A percentile compares a stretch with the other conserved stretches of the same genome.
These are phyloP conservation scores for Eudasyphora cyanicolor DNA, from an alignment of 2,888 invertebrate species.

Conservation along the genomic window DNA sequence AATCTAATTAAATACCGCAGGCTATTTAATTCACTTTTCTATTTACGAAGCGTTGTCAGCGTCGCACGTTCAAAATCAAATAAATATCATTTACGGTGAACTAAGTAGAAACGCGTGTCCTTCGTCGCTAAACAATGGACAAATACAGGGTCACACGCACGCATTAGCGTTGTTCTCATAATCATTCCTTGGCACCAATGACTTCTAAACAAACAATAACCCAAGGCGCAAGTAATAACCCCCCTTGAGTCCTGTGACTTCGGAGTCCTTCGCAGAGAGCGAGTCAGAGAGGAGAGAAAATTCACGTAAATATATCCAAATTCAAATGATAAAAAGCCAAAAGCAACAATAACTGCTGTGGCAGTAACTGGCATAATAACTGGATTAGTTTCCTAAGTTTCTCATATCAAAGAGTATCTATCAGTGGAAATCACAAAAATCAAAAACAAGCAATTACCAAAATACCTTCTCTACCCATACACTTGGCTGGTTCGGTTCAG, in stretches of 20 bases:
- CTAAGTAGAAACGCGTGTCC: constrained; percentile 63
- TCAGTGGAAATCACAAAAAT: constrained; percentile 63
- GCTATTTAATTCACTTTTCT: constrained; percentile 37
- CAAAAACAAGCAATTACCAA: constrained; percentile 76
- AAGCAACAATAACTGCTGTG: neutral
- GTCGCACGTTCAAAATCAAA: constrained; percentile 46
- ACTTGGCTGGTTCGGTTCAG: neutral
- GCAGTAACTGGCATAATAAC: constrained; percentile 53
- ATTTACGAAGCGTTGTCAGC: constrained; percentile 30
- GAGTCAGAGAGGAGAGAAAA: constrained; percentile 16
- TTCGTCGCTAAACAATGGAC: constrained; percentile 15
- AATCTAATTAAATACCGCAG: constrained; percentile 63
- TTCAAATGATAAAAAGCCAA: constrained; percentile 60
- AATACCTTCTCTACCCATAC: constrained; percentile 67
- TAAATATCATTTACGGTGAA: constrained; percentile 49
- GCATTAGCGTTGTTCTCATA: constrained; percentile 65
- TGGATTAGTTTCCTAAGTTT: constrained; percentile 61
- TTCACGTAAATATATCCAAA: constrained; percentile 41
- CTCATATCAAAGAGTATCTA: constrained; percentile 61
- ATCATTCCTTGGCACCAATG: constrained; percentile 58
- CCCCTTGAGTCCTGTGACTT: neutral
- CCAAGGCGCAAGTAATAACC: constrained; percentile 26
- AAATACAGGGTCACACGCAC: constrained; percentile 53
- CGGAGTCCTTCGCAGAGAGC: neutral
- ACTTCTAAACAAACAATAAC: constrained; percentile 40